Base-by-base conservation (phyloP, 1,140 invertebrate species). In the Heliconius hermathena region DNA sequence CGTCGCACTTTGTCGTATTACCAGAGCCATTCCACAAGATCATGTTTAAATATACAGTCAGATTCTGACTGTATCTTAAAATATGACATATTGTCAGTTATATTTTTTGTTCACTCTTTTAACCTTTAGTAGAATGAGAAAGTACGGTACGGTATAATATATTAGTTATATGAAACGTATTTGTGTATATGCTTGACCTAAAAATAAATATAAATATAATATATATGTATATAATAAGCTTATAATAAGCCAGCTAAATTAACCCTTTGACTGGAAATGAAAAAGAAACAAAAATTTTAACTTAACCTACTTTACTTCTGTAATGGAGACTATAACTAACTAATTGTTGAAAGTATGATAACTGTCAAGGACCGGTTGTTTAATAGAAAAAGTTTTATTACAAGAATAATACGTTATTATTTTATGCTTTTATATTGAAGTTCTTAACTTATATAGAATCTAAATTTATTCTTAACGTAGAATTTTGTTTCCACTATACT, bases 321-420 rank as follows among this genome's bases (percentile, higher is more conserved):
- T 66, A 66, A 66, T 66, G 60, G 60, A 66, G 60, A 29, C 60
- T 16, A 9, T 66, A 66, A 29, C 60, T 52, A 52, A 52, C 49
- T 60, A 60, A 60, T 8, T 22, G 54, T 60, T 60, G 9, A 22
- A 66, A 66, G 60, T 66, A 66, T 66, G 60, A 66, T 66, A 66
- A 66, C 60, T 66, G 60, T 29, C 60, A 66, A 29, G 60, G 60
- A 66, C 22, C 22, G 26, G 26, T 66, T 66, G 60, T 66, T 66
- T 66, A 66, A 66, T 66, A 66, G 22, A 66, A 66, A 66, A 66
- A 66, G 26, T 66, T 66, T 66, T 66, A 66, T 66, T 66, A 66
- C 3, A 72, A 29, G n/a, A 18, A 57, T 81, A 76, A 74, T 71
- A 20, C 16, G 49, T 52, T 52, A 52, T 20, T 52, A 52, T 20